Conservation (phyloP, 2,888 invertebrate genomes). For the Eupithecia subfuscata region DNA sequence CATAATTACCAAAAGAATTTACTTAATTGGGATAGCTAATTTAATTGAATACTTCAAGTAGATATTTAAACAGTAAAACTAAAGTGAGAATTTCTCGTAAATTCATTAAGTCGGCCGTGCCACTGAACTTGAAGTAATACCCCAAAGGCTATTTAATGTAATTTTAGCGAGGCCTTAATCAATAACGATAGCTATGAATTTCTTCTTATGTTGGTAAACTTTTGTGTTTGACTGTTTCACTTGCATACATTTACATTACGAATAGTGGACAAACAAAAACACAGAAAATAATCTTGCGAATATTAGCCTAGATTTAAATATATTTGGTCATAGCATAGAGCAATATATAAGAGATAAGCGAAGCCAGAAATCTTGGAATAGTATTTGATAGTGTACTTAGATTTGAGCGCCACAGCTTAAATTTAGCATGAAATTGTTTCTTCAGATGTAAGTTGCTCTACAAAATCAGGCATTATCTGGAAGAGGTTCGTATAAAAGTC, state of each 20-base stretch:
- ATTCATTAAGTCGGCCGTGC: background rate
- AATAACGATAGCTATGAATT: background rate
- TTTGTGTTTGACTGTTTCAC: background rate
- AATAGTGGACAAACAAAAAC: background rate
- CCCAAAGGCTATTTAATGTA: constrained; percentile 18
- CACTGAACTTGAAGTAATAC: constrained; percentile 31
- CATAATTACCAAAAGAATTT: no score
- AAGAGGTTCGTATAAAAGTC: no score
- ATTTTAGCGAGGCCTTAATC: background rate
- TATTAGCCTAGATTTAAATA: no score
- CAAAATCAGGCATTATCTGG: no score
- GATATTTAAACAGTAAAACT: background rate
- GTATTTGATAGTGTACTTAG: no score
- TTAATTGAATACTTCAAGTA: background rate
- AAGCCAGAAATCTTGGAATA: no score
- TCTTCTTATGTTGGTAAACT: background rate
- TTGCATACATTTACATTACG: background rate
- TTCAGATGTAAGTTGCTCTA: no score
- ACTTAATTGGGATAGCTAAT: background rate
- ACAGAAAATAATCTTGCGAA: no score
- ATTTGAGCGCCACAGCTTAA: no score
- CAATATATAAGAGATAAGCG: no score
- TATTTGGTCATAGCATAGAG: no score
- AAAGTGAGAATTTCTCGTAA: background rate
- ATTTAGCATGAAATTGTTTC: no score